Percentiles rank a stretch among this genome's conserved stretches.
Evolutionary conservation across 1,140 invertebrate species (phyloP).

Genomic region (Gyrodactylus salaris): DNA sequence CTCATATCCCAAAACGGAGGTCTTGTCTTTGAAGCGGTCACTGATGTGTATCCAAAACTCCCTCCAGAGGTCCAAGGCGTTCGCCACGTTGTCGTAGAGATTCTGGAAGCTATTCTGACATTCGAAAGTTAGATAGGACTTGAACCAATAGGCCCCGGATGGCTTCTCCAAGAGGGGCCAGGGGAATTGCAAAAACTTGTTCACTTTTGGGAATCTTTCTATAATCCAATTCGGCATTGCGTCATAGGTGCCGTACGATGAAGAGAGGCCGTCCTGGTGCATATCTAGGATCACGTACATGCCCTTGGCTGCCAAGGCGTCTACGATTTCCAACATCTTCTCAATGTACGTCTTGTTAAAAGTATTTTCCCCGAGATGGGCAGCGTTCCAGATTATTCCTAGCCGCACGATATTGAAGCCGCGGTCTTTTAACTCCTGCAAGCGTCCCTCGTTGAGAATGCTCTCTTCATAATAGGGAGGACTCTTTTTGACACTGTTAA

Average conservation of each 20-base stretch:
- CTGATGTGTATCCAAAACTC: constrained; percentile 12
- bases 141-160: constrained; percentile 7
- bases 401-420: constrained; percentile 13
- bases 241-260: constrained; percentile 11
- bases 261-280: constrained; percentile 13
- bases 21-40: constrained; percentile 9
- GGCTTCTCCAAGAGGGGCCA: constrained; percentile 11
- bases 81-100: constrained; percentile 12
- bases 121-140: constrained; percentile 12
- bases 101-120: constrained; percentile 11
- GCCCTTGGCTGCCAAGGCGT: constrained; percentile 10
- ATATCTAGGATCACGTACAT: constrained; percentile 13
- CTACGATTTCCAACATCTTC: constrained; percentile 11
- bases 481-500: constrained; percentile 12
- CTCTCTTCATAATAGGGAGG: constrained; percentile 11
- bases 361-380: constrained; percentile 9
- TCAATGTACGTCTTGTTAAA: constrained; percentile 12
- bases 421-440: constrained; percentile 10
- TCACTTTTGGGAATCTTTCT: constrained; percentile 9
- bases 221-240: constrained; percentile 13
- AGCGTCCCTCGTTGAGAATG: constrained; percentile 10
- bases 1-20: constrained; percentile 12
- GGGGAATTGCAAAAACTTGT: constrained; percentile 10
- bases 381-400: constrained; percentile 12
- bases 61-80: constrained; percentile 8